Base-by-base conservation (phyloP, 2,888 invertebrate species). In the Tetranychus truncatus region DNA sequence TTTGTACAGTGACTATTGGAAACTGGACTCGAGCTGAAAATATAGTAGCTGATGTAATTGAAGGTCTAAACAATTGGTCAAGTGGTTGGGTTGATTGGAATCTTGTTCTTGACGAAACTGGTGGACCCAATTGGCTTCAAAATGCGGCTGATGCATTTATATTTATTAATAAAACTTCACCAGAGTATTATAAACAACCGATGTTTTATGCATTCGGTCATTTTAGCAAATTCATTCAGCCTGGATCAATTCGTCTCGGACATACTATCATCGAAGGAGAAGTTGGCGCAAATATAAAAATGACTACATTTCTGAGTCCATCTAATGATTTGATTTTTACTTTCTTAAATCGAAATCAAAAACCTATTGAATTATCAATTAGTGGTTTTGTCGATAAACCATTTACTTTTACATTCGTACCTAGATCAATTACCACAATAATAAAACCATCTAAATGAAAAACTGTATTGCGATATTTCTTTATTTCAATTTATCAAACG, bases 11-110 rank as follows among this genome's bases (percentile, higher is more conserved):
- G 9, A 72, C 21, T 9, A 73, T 80, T 11, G 79, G 93, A 7
- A 88, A 88, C 21, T 93, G 92, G 92, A 78, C 82, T 0, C 85
- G 91, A 78, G 92, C 87, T 0, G 87, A 88, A 78, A 80, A 81
- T 67, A 90, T 91, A 80, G 85, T 88, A 1, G 20, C 18, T 11
- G 73, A 73, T 15, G 46, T 73, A 34, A 76, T 80, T 65, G 77
- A 85, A 82, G 84, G 85, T 79, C 78, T 86, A 74, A 84, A 84
- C 78, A 83, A 86, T 80, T 84, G 83, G 81, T 84, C 84, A 1
- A 80, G 81, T 4, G 86, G 85, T 2, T 86, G 86, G 86, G 82
- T 83, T 8, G 86, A 87, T 78, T 87, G 86, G 86, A 87, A 86
- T 79, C 79, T 87, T 72, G 84, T 83, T 3, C 80, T 87, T 24